Base-by-base conservation (phyloP, 2,113 vertebrate genomes). In the Chrysochloris asiatica region DNA sequence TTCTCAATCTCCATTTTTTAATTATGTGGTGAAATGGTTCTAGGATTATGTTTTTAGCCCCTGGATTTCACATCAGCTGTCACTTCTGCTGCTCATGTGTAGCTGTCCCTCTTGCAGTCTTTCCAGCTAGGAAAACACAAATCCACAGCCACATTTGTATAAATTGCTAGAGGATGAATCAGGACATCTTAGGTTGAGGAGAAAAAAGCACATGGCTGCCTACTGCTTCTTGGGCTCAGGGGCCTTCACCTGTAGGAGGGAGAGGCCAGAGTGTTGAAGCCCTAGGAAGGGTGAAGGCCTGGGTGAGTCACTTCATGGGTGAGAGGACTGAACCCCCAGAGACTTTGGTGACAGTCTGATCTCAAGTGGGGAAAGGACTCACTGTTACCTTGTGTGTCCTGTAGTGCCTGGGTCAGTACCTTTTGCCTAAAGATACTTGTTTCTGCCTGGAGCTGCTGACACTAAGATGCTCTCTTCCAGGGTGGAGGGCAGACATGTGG, bases 41-140 rank as follows among this genome's bases (percentile, higher is more conserved):
- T 45, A 61, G 43, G 43, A 71, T 67, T 92, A 21, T 86, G 93
- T 89, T 92, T 83, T 84, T 89, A 73, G 28, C 65, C 80, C 67
- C 77, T 90, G 8, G 43, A 81, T 90, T 59, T 89, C 83, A n/a
- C 5, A 61, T 56, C 76, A 61, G 56, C 76, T 92, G 33, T 93
- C 54, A 45, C 26, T 90, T 71, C 38, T 56, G 45, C 72, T 59
- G 9, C 47, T 93, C 33, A 4, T 26, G 33, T 86, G 56, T 67
- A 33, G 26, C 84, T 78, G 21, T 56, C 82, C 65, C 45, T 26
- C 36, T 83, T 81, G 83, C 43, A 73, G 48, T 86, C 50, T 90
- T 54, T 0, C 93, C 48, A 95, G 26, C 73, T 41, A 30, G 50
- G 22, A 79, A 89, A 3, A 76, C 76, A 61, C 8, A 78, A 79